phyloP scores from a whole-genome alignment of 2,888 invertebrate genomes.

The Hoplodrina ambigua region DNA sequence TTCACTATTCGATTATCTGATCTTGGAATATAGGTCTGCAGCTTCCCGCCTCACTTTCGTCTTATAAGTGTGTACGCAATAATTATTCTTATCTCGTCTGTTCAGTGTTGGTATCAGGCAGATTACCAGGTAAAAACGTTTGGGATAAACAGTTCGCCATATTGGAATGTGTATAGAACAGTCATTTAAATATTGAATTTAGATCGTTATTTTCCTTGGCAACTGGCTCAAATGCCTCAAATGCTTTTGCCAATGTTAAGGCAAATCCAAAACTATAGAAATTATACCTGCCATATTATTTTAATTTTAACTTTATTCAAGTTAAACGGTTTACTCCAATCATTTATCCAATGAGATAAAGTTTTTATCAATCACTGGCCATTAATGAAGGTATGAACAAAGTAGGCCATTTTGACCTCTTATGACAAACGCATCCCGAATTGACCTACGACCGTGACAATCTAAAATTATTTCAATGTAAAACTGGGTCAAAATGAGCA shows the following conservation, averaged over 20 bases:
- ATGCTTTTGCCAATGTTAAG: constrained; percentile 25
- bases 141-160: constrained; percentile 53
- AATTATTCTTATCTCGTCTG: constrained; percentile 59
- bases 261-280: constrained; percentile 25
- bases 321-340: background rate
- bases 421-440: constrained; percentile 57
- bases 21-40: constrained; percentile 56
- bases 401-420: constrained; percentile 44
- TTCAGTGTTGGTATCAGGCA: constrained; percentile 36
- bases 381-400: constrained; percentile 34
- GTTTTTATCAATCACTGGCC: constrained; percentile 12
- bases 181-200: constrained; percentile 38
- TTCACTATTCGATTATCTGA: constrained; percentile 56
- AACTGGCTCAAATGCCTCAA: constrained; percentile 29
- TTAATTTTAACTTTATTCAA: constrained; percentile 12
- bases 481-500: constrained; percentile 79
- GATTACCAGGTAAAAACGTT: constrained; percentile 56
- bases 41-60: constrained; percentile 37
- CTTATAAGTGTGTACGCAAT: constrained; percentile 44
- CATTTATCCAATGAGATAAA: background rate
- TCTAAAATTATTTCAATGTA: constrained; percentile 73
- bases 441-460: constrained; percentile 78
- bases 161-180: constrained; percentile 27
- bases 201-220: constrained; percentile 21
- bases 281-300: constrained; percentile 15